These are phyloP conservation scores for Austrolebias charrua DNA, from an alignment of 2,797 vertebrate genomes.

Conservation along the genomic window DNA sequence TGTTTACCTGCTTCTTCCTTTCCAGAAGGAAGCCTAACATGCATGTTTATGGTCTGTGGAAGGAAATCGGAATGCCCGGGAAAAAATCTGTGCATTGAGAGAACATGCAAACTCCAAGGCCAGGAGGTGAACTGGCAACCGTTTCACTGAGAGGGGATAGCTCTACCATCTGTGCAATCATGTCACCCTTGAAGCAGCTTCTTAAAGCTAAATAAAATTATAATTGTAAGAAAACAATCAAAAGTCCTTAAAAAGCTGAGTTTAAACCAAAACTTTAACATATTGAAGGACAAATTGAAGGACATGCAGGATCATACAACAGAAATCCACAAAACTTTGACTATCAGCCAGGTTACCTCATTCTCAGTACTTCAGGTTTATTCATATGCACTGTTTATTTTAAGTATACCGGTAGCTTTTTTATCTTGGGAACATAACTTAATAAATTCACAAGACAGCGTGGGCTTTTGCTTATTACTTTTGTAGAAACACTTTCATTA, in stretches of 20 bases:
- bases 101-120: too few species aligned
- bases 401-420: slow-evolving; percentile 33
- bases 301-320: not conserved
- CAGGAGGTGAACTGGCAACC: too few species aligned
- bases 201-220: not conserved
- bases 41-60: too few species aligned
- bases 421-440: slow-evolving; percentile 41
- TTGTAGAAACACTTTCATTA: slow-evolving; percentile 49
- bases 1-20: too few species aligned
- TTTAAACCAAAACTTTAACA: not conserved
- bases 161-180: too few species aligned
- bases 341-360: slow-evolving; percentile 14
- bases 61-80: too few species aligned
- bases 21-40: too few species aligned
- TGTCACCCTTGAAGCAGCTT: not conserved
- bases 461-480: slow-evolving; percentile 58
- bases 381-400: slow-evolving; percentile 9
- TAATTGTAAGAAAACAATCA: not conserved
- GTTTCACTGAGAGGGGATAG: too few species aligned
- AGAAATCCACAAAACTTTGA: slow-evolving; percentile 1
- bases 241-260: not conserved
- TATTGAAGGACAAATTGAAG: not conserved
- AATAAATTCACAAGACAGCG: slow-evolving; percentile 48
- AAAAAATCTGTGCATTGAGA: too few species aligned
- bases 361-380: slow-evolving; percentile 4